A percentile compares a stretch with the other conserved stretches of the same genome.
Evolutionary conservation across 2,113 vertebrate genomes (phyloP).

Genomic region (Lanius collurio): DNA sequence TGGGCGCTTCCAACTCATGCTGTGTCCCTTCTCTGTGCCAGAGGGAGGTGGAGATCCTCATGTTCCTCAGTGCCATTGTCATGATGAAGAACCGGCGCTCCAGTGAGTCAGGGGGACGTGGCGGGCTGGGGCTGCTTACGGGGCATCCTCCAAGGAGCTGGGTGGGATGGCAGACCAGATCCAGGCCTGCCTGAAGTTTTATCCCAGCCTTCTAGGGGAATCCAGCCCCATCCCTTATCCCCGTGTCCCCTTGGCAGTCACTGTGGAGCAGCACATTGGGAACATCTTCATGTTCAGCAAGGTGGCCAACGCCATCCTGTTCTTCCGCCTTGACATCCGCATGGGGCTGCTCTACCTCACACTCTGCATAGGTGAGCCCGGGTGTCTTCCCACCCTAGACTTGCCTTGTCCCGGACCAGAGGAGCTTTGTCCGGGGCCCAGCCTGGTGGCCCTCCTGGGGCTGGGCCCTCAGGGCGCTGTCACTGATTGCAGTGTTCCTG

Average conservation of each 20-base stretch:
- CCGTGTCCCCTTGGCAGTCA: slow-evolving; percentile 72
- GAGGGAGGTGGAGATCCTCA: slow-evolving; percentile 96
- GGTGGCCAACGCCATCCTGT: slow-evolving; percentile 92
- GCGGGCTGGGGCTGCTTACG: background rate
- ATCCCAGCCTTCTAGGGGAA: background rate
- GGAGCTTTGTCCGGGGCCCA: background rate
- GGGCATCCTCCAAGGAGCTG: background rate
- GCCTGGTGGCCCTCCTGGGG: background rate
- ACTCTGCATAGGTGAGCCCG: slow-evolving; percentile 86
- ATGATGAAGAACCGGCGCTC: slow-evolving; percentile 99
- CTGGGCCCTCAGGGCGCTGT: background rate
- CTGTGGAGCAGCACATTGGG: slow-evolving; percentile 91
- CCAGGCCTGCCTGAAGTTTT: background rate
- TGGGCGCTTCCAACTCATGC: background rate
- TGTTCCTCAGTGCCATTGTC: slow-evolving; percentile 96
- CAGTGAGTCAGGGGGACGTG: slow-evolving; percentile 74
- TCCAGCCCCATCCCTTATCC: background rate
- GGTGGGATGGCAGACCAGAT: background rate
- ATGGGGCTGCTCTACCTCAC: slow-evolving; percentile 91
- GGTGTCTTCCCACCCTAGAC: background rate
- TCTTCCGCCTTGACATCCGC: slow-evolving; percentile 93
- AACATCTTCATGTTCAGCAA: slow-evolving; percentile 98
- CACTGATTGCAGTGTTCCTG: slow-evolving; percentile 81
- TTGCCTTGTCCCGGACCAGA: rapidly evolving
- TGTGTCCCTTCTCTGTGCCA: slow-evolving; percentile 12